Evolutionary conservation across 2,888 invertebrate species (phyloP), one percentile per base, ranked within the genome.

Genomic region (Volucella inflata): DNA sequence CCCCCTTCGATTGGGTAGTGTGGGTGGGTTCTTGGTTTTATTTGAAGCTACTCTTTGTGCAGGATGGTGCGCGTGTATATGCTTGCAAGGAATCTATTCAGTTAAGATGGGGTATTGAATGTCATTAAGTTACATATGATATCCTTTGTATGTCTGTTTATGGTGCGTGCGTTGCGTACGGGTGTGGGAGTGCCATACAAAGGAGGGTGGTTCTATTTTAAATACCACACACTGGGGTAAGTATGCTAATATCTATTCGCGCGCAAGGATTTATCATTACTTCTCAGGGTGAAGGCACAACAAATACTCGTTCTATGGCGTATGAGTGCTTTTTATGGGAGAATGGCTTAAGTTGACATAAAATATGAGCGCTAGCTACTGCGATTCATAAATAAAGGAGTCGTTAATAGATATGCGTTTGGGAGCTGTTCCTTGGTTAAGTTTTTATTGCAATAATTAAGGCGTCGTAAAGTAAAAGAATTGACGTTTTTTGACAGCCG

Each of bases 61-160:
- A 44, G 40, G 62, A 51, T 14, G 64, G 55, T 55, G 16, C 60
- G 77, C 77, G 68, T 76, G 76, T 60, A 60, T 67, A 59, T 67
- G 21, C 21, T 21, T 21, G 3, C 30, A 48, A 36, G 38, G 46
- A 9, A 59, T 30, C 36, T 46, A 21, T 21, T 2, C 14, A n/a
- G 14, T 6, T 30, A 51, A 9, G 12, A 12, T 36, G 46, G 30
- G 57, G 62, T 46, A 72, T 62, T 68, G 62, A 64, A 68, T 70
- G 80, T 59, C 83, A 84, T 80, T 80, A 84, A 79, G 70, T 75
- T 83, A 79, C 83, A 80, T 75, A 84, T 80, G 74, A 80, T 80
- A 84, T 74, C 64, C 40, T 64, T 68, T 78, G 75, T 71, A 50
- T 30, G 64, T 70, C 62, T 77, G 60, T 55, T 9, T 21, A 4